Conservation (phyloP, 2,113 vertebrate species). For the Eurypyga helias region DNA sequence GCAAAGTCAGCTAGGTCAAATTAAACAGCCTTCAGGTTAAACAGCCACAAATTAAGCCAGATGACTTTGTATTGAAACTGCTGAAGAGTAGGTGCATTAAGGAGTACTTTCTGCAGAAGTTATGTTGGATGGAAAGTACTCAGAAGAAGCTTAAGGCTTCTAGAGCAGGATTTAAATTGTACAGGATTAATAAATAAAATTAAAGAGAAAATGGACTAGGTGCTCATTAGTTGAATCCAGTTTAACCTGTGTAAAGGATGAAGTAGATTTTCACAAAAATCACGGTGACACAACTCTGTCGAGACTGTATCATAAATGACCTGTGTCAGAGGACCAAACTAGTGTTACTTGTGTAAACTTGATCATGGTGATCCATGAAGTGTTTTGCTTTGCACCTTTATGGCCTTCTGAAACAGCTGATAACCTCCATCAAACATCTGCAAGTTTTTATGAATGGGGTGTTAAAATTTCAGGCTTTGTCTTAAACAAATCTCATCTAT, state of each 20-base stretch:
- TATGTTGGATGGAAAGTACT: neutral
- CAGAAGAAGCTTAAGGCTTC: neutral
- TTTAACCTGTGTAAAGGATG: neutral
- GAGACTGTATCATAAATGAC: neutral
- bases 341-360: neutral
- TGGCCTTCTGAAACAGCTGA: neutral
- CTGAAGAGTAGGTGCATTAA: neutral
- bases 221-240: neutral
- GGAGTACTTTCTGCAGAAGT: neutral
- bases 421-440: neutral
- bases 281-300: neutral
- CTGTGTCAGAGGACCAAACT: too few species aligned
- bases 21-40: neutral
- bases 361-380: fast-evolving
- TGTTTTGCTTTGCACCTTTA: neutral
- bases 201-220: neutral
- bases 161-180: neutral
- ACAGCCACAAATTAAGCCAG: neutral
- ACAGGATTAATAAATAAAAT: neutral
- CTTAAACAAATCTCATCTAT: neutral
- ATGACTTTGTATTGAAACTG: neutral
- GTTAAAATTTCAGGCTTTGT: neutral
- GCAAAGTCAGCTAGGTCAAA: neutral
- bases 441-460: neutral
- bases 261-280: neutral